These are phyloP conservation scores for Biston betularia DNA, from an alignment of 2,888 invertebrate species.

Conservation along the genomic window DNA sequence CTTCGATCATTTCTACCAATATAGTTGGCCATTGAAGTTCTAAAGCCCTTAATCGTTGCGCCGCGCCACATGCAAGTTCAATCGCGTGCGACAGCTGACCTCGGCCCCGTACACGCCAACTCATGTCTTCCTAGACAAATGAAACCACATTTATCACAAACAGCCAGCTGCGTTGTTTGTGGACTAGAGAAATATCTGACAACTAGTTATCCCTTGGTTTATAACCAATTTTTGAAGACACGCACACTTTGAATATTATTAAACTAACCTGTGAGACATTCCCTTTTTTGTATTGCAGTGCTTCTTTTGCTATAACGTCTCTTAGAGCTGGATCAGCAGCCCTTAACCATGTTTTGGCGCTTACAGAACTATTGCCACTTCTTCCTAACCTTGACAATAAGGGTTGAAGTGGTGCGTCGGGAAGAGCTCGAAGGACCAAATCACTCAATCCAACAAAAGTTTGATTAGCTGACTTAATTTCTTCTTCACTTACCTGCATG, in stretches of 20 bases:
- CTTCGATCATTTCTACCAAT: slow-evolving; percentile 91
- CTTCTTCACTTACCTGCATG: slow-evolving; percentile 89
- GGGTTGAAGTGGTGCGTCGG: slow-evolving; percentile 92
- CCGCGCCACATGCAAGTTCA: slow-evolving; percentile 91
- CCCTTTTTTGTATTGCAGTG: slow-evolving; percentile 91
- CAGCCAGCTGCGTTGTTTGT: background rate
- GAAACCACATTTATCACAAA: background rate
- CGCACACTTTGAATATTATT: too few species aligned
- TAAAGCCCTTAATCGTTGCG: slow-evolving; percentile 90
- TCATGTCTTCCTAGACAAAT: slow-evolving; percentile 88
- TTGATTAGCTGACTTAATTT: slow-evolving; percentile 89
- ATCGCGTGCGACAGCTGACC: slow-evolving; percentile 89
- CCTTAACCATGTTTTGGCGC: slow-evolving; percentile 90
- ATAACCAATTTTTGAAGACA: too few species aligned
- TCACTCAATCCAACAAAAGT: slow-evolving; percentile 92
- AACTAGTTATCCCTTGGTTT: background rate
- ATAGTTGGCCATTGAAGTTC: slow-evolving; percentile 92
- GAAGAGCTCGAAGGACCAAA: slow-evolving; percentile 92
- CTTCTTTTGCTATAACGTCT: slow-evolving; percentile 94
- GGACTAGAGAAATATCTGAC: background rate
- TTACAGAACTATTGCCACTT: slow-evolving; percentile 69
- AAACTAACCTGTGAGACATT: slow-evolving; percentile 77
- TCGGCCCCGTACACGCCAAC: slow-evolving; percentile 91
- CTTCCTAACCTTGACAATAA: slow-evolving; percentile 90
- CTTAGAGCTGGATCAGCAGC: slow-evolving; percentile 91